Evolutionary conservation across 2,113 vertebrate genomes (phyloP), one percentile per base, ranked within the genome.

Genomic region (Prietella phreatophila): DNA sequence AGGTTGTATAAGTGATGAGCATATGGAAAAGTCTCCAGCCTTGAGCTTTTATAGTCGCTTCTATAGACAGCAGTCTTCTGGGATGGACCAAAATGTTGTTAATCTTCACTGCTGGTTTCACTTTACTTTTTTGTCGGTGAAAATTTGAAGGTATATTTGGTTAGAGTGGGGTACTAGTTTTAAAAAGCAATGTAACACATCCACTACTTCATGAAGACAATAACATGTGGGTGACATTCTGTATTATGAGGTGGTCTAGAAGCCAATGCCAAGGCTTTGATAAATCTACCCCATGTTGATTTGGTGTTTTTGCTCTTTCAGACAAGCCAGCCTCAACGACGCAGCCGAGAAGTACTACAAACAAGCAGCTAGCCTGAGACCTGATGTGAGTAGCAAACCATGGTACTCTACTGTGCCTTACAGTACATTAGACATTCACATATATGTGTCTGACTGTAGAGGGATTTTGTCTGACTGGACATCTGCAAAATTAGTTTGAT

Each of bases 251-350:
- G 33, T 82, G 33, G 30, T 61, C 14, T 39, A 30, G 22, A 30
- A 87, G 87, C 78, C 53, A 17, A 30, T 81, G 19, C 55, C 8
- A 58, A 22, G 27, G 3, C 2, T 81, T 30, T 30, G 50, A 17
- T 55, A n/a, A 53, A 79, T 79, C 76, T 33, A 30, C 53, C 53
- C 17, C n/a, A 36, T 71, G 47, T 15, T 75, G 36, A 56, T 53
- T 82, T 22, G 61, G 81, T 87, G 76, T 88, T 84, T 92, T 91
- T 94, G 92, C 85, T 89, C 79, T 93, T 93, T 91, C 93, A 99
- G 98, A 94, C 98, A 99, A 95, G 98, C 98, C 91, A 99, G 96
- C 93, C 97, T 98, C 89, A 99, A 99, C 83, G 96, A 97, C 92
- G 98, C 97, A 89, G 98, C 98, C 0, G 98, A 99, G 94, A 97